phyloP scores from a whole-genome alignment of 2,113 vertebrate genomes.

The Etheostoma cragini region DNA sequence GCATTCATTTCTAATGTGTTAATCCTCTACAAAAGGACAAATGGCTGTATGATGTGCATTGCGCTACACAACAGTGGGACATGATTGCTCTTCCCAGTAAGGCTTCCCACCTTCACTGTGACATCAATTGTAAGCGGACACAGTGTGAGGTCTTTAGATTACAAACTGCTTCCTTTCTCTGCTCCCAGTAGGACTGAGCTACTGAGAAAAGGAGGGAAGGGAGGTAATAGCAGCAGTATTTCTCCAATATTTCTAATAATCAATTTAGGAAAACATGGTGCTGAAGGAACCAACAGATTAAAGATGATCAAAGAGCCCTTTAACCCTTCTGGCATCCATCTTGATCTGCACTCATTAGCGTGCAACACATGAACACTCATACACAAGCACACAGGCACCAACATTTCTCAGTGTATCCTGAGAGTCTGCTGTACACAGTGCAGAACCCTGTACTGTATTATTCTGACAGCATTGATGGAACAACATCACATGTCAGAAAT shows the following conservation, averaged over 20 bases:
- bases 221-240: not conserved
- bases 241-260: conserved; percentile 45
- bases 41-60: conserved; percentile 15
- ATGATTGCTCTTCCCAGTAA: conserved; percentile 7
- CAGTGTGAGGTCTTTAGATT: conserved; percentile 22
- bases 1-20: not conserved
- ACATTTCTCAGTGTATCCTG: not conserved
- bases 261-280: conserved; percentile 31
- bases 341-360: conserved; percentile 41
- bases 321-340: conserved; percentile 43
- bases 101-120: conserved; percentile 19
- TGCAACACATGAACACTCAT: conserved; percentile 9
- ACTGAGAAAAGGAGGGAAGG: conserved; percentile 6
- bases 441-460: not conserved
- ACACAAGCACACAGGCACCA: not conserved
- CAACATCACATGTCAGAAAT: conserved; percentile 19
- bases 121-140: conserved; percentile 28
- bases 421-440: not conserved
- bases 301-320: conserved; percentile 53
- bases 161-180: conserved; percentile 20
- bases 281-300: conserved; percentile 48
- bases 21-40: not conserved
- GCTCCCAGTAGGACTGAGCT: conserved; percentile 29
- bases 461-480: conserved; percentile 12
- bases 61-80: not conserved